phyloP scores from a whole-genome alignment of 1,140 invertebrate genomes.

The Aethina tumida region DNA sequence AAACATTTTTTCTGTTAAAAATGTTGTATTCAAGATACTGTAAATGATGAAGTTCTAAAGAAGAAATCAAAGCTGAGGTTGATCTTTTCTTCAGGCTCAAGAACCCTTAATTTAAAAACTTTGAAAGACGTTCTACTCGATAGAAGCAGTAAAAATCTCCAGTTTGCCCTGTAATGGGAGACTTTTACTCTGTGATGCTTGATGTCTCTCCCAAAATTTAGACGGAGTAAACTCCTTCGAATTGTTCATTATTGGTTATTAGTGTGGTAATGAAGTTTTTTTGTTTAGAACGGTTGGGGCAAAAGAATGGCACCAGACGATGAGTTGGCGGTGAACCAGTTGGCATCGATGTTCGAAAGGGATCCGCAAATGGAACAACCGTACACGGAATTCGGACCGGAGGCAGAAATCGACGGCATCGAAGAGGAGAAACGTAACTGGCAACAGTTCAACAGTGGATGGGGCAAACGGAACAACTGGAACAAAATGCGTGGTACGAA shows the following conservation, averaged over 20 bases:
- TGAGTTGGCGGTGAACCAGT: slow-evolving; percentile 21
- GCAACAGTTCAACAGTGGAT: slow-evolving; percentile 47
- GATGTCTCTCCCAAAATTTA: slow-evolving; percentile 1
- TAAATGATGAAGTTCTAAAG: too few relatives aligned
- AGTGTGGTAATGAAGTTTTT: too few relatives aligned
- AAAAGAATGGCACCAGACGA: slow-evolving; percentile 32
- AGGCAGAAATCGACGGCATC: slow-evolving; percentile 18
- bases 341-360: slow-evolving; percentile 23
- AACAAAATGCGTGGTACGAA: slow-evolving; percentile 47
- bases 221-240: too few relatives aligned
- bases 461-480: slow-evolving; percentile 53
- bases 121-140: too few relatives aligned
- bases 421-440: slow-evolving; percentile 48
- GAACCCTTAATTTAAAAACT: too few relatives aligned
- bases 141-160: too few relatives aligned
- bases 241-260: too few relatives aligned
- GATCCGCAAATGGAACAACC: slow-evolving; percentile 19
- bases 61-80: too few relatives aligned
- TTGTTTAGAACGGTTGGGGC: slow-evolving; percentile 34
- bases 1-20: too few relatives aligned
- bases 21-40: too few relatives aligned
- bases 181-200: background rate
- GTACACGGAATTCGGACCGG: slow-evolving; percentile 14
- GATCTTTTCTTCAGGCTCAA: too few relatives aligned
- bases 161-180: slow-evolving; percentile 1